Base-by-base conservation (phyloP, 2,888 invertebrate species). In the Plagodis pulveraria region DNA sequence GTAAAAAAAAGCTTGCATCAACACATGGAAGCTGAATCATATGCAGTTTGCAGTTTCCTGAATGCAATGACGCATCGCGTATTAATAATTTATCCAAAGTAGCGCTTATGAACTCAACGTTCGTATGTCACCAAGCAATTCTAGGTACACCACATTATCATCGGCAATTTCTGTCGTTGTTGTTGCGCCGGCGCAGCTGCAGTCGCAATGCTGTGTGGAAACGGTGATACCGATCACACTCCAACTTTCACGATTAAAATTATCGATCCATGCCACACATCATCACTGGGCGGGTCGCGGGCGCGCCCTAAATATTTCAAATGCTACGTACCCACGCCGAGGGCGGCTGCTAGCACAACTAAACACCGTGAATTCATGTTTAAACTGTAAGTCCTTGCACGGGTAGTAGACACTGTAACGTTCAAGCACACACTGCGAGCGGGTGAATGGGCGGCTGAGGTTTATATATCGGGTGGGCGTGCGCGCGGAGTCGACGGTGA, bases 311-410 rank as follows among this genome's bases (percentile, higher is more conserved):
- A 87, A 89, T 89, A 88, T 78, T 85, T 87, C 69, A 86, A 87
- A 86, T 84, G 77, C 77, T 94, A 94, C 94, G 93, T 94, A 95
- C 94, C 94, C 93, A 94, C 94, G 94, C 94, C 94, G 90, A 95
- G 93, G 93, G 94, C 94, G 88, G 94, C 93, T 86, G 94, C 94
- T 87, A 94, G 85, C 90, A 93, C 91, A 89, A 93, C 73, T 85
- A 93, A 90, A 91, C 93, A 93, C 93, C 91, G 84, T 86, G 93
- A 87, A 90, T 91, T 87, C 93, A 93, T 93, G 78, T 73, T 91
- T 82, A 78, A 86, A 85, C 87, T 85, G 81, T 86, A 84, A 90
- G 90, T 90, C 89, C 89, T 89, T 86, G 81, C 88, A 87, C 89
- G 76, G 82, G 87, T 80, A 85, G 91, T 90, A 81, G 85, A 80